Evolutionary conservation across 2,113 vertebrate genomes (phyloP), one percentile per base, ranked within the genome.

Genomic region (Buteo buteo): DNA sequence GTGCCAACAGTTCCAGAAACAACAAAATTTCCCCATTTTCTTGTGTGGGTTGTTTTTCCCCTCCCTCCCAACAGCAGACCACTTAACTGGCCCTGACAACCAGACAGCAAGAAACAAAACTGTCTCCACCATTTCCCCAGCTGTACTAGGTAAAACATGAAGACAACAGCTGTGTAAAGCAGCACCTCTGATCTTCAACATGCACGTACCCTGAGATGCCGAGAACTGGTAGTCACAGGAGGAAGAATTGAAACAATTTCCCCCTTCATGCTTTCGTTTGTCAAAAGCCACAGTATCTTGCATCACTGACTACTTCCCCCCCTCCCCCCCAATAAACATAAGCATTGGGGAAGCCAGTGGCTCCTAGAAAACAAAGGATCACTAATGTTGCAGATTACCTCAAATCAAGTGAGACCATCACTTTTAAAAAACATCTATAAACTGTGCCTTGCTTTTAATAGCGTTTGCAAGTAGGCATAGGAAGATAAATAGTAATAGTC

Each of bases 121-220:
- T 15, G 78, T 72, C 58, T 82, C 88, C 13, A 55, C 20, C 16
- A 25, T 38, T 55, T 90, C 67, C 73, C 74, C 32, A 52, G 52
- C 49, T 58, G 44, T 3, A 4, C 11, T 7, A 44, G 25, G 52
- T 55, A 34, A 80, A 86, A 62, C 9, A 26, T 3, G 4, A 31
- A 65, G 49, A 55, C 6, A 7, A 65, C 16, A 47, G 42, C 72
- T 58, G 40, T 66, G 38, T 15, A 32, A 40, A 50, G 67, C 47
- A 80, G 36, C n/a, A 70, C 11, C 40, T 58, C 59, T 79, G 50
- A 50, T 55, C 29, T 49, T n/a, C 44, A 74, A 38, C 20, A 11
- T 1, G 7, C 7, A 1, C 1, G 5, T 36, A 26, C 32, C 2
- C 42, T 0, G 0, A 64, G 61, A 50, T n/a, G 44, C 25, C 16